A percentile compares a stretch with the other conserved stretches of the same genome.
Conservation (phyloP, 92 coral and sea anemone genomes). For the Epizoanthus scotinus region DNA sequence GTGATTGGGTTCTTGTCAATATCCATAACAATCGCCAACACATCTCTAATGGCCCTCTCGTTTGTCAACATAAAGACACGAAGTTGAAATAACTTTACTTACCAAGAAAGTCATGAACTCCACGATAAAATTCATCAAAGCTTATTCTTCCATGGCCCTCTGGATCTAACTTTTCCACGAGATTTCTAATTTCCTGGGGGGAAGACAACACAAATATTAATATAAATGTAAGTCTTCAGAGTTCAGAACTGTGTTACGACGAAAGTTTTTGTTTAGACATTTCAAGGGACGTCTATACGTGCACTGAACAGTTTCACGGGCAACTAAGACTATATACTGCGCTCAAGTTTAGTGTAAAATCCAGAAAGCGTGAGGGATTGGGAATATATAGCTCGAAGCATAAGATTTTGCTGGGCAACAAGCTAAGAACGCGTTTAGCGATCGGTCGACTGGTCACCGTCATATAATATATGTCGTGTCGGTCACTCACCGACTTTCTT, state of each 20-base stretch:
- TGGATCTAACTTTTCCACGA: conserved; percentile 88
- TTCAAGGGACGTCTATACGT: too few species aligned
- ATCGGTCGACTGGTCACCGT: conserved; percentile 35
- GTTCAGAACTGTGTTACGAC: not conserved
- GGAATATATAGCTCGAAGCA: not conserved
- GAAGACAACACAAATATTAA: not conserved
- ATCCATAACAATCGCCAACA: conserved; percentile 11
- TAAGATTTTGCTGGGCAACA: not conserved
- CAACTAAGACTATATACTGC: not conserved
- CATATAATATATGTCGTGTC: too few species aligned
- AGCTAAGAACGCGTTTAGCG: not conserved
- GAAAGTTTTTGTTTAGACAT: too few species aligned
- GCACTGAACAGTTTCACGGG: too few species aligned
- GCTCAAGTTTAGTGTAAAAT: not conserved
- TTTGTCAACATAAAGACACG: not conserved
- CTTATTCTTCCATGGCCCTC: conserved; percentile 86
- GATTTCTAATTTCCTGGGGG: conserved; percentile 78
- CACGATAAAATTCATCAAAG: conserved; percentile 88
- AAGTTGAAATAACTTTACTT: conserved; percentile 13
- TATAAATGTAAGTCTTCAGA: not conserved
- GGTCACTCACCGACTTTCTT: not conserved
- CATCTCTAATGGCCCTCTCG: not conserved
- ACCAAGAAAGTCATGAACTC: conserved; percentile 95
- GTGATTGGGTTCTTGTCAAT: conserved; percentile 5
- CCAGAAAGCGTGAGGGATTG: not conserved